These are phyloP conservation scores for Anabacerthia variegaticeps DNA, from an alignment of 2,797 vertebrate genomes.

Conservation along the genomic window DNA sequence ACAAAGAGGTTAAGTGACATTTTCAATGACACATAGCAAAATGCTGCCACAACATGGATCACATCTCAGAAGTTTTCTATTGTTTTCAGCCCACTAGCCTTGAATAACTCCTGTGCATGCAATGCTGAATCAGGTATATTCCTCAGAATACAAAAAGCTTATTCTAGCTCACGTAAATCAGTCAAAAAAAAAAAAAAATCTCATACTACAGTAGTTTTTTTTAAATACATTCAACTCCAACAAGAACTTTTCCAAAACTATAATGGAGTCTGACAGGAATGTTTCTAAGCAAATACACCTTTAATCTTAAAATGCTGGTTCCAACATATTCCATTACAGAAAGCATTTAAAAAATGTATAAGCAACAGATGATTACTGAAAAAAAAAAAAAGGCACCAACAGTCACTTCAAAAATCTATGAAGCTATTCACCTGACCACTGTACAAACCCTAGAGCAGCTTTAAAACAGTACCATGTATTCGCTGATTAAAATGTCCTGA, in stretches of 20 bases:
- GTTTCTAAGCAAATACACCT: background rate
- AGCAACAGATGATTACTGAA: background rate
- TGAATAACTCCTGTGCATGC: conserved; percentile 16
- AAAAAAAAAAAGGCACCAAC: background rate
- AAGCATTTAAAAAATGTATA: background rate
- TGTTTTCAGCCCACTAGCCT: conserved; percentile 41
- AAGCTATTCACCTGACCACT: background rate
- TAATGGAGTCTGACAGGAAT: background rate
- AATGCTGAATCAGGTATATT: conserved; percentile 46
- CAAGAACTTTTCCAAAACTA: background rate
- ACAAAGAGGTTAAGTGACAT: conserved; percentile 41
- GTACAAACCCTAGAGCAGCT: background rate
- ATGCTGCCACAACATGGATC: conserved; percentile 30
- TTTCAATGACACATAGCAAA: conserved; percentile 38
- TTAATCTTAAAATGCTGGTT: background rate
- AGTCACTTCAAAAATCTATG: background rate
- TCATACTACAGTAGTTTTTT: background rate
- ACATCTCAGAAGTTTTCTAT: conserved; percentile 52
- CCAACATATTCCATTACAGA: background rate
- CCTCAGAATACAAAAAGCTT: background rate
- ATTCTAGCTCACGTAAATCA: background rate
- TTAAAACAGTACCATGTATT: background rate
- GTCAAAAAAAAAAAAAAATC: background rate
- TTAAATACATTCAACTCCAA: background rate
- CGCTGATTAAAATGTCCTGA: background rate